Base-by-base conservation (phyloP, 2,888 invertebrate genomes). In the Mantis religiosa region DNA sequence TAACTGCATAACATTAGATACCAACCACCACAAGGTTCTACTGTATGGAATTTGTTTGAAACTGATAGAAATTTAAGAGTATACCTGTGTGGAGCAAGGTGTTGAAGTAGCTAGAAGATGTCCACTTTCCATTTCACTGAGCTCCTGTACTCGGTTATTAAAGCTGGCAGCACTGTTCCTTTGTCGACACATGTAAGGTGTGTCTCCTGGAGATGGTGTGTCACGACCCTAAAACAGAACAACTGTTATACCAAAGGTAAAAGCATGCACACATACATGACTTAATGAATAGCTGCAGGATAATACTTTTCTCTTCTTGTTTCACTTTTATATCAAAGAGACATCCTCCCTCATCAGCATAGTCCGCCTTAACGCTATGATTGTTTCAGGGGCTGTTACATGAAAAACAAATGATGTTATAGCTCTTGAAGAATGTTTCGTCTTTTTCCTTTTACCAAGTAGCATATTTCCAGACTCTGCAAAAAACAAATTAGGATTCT, bases 101-200 rank as follows among this genome's bases (percentile, higher is more conserved):
- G 71, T 81, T 20, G 87, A 71, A n/a, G 87, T 82, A 6, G 90
- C 91, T 84, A 94, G 91, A 15, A 94, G 92, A 15, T 94, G 94
- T 6, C 94, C 94, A 89, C 94, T 93, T 91, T 94, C 94, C 93
- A 94, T 93, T 91, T 94, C 94, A 91, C 93, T 94, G 91, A 93
- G 92, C 90, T 94, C 94, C 89, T 93, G 92, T n/a, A 92, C 88
- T 47, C 90, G 85, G 71, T 87, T 85, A 85, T 88, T 88, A 85
- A 89, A 89, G 81, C 88, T 88, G 25, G 95, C 94, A 27, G 95
- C 95, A 92, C 95, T 96, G 92, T 95, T 97, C 89, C 97, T 94
- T 92, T 97, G 97, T 89, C 97, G 95, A 93, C 97, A 97, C 93
- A 97, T 93, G 92, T 97, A 97, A 82, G 97, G 97, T 28, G 97